These are phyloP conservation scores for Luscinia luscinia DNA, from an alignment of 2,797 vertebrate species.

Conservation along the genomic window DNA sequence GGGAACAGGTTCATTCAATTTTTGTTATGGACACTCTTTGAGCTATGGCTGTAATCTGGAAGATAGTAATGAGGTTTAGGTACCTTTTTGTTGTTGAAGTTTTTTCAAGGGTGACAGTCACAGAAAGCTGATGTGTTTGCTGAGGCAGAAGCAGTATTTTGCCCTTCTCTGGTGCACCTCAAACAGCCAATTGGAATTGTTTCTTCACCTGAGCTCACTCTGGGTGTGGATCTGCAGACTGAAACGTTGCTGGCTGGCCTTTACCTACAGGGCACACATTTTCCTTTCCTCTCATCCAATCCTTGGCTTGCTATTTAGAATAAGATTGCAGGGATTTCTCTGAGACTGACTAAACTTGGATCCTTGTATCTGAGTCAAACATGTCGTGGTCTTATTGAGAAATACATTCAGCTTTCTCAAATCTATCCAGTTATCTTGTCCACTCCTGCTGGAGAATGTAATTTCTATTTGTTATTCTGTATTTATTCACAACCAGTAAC, in stretches of 20 bases:
- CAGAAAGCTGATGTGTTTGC: neutral
- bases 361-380: neutral
- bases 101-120: neutral
- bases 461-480: neutral
- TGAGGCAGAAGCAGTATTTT: neutral
- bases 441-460: neutral
- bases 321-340: neutral
- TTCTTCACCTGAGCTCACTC: neutral
- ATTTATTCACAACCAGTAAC: neutral
- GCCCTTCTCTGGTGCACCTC: neutral
- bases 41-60: neutral
- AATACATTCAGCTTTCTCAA: neutral
- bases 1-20: fast-evolving
- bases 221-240: neutral
- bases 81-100: neutral
- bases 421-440: neutral
- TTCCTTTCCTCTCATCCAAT: neutral
- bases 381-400: neutral
- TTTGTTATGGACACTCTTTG: neutral
- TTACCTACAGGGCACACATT: neutral
- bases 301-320: neutral
- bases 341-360: neutral
- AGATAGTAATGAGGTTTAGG: neutral
- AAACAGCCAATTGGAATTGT: fast-evolving
- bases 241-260: neutral